Evolutionary conservation across 2,113 vertebrate genomes (phyloP), one percentile per base, ranked within the genome.

Genomic region (Gavia stellata): DNA sequence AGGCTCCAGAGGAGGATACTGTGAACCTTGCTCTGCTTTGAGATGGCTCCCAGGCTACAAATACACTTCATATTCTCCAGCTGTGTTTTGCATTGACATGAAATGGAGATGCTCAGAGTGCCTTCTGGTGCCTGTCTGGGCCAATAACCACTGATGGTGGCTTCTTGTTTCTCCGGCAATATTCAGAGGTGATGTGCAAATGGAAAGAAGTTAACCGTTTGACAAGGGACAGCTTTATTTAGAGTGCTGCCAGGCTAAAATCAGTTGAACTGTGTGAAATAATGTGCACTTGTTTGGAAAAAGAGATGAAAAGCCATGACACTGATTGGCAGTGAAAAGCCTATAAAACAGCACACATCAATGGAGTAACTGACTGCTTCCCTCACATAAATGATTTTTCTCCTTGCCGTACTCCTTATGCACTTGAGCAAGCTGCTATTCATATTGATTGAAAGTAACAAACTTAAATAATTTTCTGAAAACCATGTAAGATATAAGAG

Each of bases 281-380:
- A 63, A 72, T 49, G 84, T 86, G 62, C 42, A 11, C 47, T 94
- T 93, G 38, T 84, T 94, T 0, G 4, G 80, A 93, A 94, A 90
- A 92, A 80, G 84, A 59, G 53, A 36, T 58, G 62, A 52, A 94
- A 90, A 90, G 81, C 89, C 33, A 1, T 92, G 93, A 93, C 80
- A 73, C 53, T 95, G 96, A 94, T 90, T 95, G 96, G 71, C 88
- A 86, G 81, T 80, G 92, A 86, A 96, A 93, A 91, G 78, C 78
- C 85, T 62, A 13, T 82, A 80, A 80, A 91, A 12, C 59, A 80
- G 42, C 62, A 93, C 81, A 88, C 87, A 63, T 73, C 87, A 72
- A 53, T 85, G 70, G 31, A 91, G 53, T 92, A 86, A 83, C 15
- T 75, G 88, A 80, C 90, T 86, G 49, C 77, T 88, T 72, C 29